Percentiles rank a stretch among this genome's conserved stretches.
phyloP scores from a whole-genome alignment of 1,140 invertebrate species.

The Papilio xuthus region DNA sequence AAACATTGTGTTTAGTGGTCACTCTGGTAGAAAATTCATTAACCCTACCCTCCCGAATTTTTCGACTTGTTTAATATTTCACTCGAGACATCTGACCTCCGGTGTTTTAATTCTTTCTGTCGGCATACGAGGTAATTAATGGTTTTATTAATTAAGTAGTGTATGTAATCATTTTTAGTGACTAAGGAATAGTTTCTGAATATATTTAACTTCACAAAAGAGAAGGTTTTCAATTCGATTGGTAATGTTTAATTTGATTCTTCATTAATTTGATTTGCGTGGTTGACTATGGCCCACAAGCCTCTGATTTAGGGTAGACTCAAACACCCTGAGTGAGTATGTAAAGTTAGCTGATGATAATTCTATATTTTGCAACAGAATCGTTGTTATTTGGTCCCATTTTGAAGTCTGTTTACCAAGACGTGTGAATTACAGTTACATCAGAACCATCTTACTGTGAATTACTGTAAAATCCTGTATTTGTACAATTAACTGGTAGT shows the following conservation, averaged over 20 bases:
- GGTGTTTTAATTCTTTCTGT: conserved; percentile 40
- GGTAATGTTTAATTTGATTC: too few relatives aligned
- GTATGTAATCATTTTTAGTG: conserved; percentile 11
- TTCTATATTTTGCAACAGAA: too few relatives aligned
- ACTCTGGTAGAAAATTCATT: conserved; percentile 29
- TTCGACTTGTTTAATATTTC: conserved; percentile 19
- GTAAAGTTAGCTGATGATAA: too few relatives aligned
- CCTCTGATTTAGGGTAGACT: too few relatives aligned
- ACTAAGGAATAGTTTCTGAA: not conserved
- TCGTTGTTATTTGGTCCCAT: too few relatives aligned
- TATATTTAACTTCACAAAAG: not conserved
- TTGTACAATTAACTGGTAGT: too few relatives aligned
- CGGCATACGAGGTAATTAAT: conserved; percentile 35
- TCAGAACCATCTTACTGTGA: not conserved
- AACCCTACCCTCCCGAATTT: conserved; percentile 1
- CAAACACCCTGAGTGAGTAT: too few relatives aligned
- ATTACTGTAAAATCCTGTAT: too few relatives aligned
- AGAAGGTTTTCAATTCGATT: too few relatives aligned
- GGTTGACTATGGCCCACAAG: too few relatives aligned
- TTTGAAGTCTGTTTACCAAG: not conserved
- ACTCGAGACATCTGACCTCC: not conserved
- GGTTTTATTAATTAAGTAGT: not conserved
- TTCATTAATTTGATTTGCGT: too few relatives aligned
- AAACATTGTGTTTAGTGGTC: conserved; percentile 48
- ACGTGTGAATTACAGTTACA: not conserved